phyloP scores from a whole-genome alignment of 1,140 invertebrate genomes.

The Drosophila nannoptera region DNA sequence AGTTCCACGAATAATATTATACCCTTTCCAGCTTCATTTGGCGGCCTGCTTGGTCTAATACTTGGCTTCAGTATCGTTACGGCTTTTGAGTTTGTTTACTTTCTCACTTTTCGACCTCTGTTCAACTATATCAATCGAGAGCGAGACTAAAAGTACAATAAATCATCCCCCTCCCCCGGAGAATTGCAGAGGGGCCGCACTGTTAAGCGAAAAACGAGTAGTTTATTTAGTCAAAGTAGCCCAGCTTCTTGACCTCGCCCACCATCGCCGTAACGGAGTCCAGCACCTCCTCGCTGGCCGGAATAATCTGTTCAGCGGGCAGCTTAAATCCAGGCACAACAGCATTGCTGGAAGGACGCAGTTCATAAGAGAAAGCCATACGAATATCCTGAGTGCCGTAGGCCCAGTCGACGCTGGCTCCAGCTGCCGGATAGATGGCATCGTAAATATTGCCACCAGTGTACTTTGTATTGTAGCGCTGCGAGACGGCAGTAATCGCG shows the following conservation, averaged over 20 bases:
- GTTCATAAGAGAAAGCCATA: constrained; percentile 84
- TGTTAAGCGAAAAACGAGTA: neutral
- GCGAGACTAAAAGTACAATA: constrained; percentile 29
- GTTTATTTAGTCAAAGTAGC: constrained; percentile 63
- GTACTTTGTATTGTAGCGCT: constrained; percentile 79
- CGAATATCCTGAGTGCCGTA: constrained; percentile 83
- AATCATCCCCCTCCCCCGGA: too few relatives aligned
- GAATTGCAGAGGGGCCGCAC: neutral
- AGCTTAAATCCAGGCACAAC: constrained; percentile 85
- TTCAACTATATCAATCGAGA: constrained; percentile 78
- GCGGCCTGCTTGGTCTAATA: constrained; percentile 83
- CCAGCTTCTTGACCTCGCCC: constrained; percentile 79
- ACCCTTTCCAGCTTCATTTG: constrained; percentile 82
- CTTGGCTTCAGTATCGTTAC: constrained; percentile 85
- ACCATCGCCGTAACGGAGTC: constrained; percentile 83
- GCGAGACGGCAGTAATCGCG: constrained; percentile 75
- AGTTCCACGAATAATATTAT: neutral
- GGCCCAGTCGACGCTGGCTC: constrained; percentile 87
- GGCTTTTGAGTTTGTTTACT: constrained; percentile 83
- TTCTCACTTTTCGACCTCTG: constrained; percentile 81
- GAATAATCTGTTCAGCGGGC: constrained; percentile 86
- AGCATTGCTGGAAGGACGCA: constrained; percentile 83
- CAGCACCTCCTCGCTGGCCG: constrained; percentile 86
- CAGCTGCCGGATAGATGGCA: constrained; percentile 81
- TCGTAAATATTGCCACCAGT: constrained; percentile 80